These are phyloP conservation scores for Chaetogeoica ovagalla DNA, from an alignment of 2,888 invertebrate species.

Conservation along the genomic window DNA sequence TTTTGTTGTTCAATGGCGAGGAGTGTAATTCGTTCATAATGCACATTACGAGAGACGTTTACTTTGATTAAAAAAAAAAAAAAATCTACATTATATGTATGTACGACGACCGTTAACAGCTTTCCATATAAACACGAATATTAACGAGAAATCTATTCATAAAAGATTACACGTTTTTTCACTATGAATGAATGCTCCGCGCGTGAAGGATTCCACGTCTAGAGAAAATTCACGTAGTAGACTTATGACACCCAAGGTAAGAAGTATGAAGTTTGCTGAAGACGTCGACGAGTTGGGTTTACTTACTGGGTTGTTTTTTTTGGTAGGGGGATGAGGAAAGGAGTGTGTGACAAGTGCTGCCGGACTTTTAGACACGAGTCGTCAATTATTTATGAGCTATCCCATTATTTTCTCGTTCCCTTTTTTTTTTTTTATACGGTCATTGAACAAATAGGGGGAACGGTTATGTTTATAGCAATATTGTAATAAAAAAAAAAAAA, in stretches of 20 bases:
- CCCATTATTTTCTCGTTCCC: slow-evolving; percentile 3
- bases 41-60: not conserved
- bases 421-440: slow-evolving; percentile 12
- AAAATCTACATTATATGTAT: not conserved
- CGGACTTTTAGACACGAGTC: slow-evolving; percentile 23
- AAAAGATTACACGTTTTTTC: slow-evolving; percentile 27
- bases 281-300: slow-evolving; percentile 30
- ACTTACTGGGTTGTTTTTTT: not conserved
- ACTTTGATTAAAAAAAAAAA: not conserved
- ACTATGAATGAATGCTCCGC: slow-evolving; percentile 3
- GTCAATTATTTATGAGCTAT: slow-evolving; percentile 50
- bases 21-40: too few relatives aligned
- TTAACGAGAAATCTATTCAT: slow-evolving; percentile 41
- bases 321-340: not conserved
- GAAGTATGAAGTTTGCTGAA: slow-evolving; percentile 34
- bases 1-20: too few relatives aligned
- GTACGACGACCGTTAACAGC: slow-evolving; percentile 12
- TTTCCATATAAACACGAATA: slow-evolving; percentile 20
- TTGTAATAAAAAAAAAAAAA: slow-evolving; percentile 6
- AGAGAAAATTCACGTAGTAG: slow-evolving; percentile 29
- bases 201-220: slow-evolving; percentile 5
- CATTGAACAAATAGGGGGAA: not conserved
- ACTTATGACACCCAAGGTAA: slow-evolving; percentile 42
- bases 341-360: slow-evolving; percentile 25
- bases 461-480: not conserved